A percentile compares a stretch with the other conserved stretches of the same genome.
phyloP scores from a whole-genome alignment of 2,797 vertebrate species.

The Vireo griseus region DNA sequence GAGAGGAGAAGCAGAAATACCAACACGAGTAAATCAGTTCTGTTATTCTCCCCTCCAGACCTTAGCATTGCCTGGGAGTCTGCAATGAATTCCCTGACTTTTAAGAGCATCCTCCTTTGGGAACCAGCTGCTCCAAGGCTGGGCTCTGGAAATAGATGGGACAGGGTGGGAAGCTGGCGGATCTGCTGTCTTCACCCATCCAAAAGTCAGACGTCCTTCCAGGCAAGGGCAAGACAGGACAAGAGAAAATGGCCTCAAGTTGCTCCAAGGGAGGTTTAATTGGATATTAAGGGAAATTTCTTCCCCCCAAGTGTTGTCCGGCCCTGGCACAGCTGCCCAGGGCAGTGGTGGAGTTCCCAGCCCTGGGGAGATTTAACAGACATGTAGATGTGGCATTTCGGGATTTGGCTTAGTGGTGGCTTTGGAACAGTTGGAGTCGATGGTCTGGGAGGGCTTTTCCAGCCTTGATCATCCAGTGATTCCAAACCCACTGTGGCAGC shows the following conservation, averaged over 20 bases:
- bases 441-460: background rate
- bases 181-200: background rate
- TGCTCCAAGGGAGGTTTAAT: background rate
- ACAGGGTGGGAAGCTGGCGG: accelerated
- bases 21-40: background rate
- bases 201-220: background rate
- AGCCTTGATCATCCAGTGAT: background rate
- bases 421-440: accelerated
- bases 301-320: background rate
- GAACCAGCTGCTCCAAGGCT: background rate
- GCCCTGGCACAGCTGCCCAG: background rate
- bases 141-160: background rate
- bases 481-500: background rate
- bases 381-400: no score
- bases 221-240: background rate
- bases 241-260: background rate
- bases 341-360: background rate
- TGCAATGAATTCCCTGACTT: background rate
- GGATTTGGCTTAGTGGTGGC: background rate
- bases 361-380: background rate
- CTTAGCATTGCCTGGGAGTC: background rate
- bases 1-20: background rate
- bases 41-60: background rate
- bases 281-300: background rate
- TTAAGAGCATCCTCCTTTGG: background rate